Conservation (phyloP, 2,888 invertebrate genomes). For the Eucera pruinosa region DNA sequence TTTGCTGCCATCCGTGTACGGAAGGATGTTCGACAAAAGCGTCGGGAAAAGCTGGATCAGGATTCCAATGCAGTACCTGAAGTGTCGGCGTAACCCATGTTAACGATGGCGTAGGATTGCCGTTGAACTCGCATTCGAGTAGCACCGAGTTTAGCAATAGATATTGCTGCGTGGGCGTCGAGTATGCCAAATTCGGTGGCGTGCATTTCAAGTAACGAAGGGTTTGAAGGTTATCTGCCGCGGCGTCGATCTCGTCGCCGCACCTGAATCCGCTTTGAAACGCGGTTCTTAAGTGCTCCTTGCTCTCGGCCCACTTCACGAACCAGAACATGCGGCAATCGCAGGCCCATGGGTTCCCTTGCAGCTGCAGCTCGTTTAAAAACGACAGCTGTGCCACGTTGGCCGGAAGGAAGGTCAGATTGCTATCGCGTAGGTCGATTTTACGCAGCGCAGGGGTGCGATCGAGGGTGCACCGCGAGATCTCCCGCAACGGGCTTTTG, state of each 20-base stretch:
- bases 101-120: slow-evolving; percentile 91
- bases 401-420: slow-evolving; percentile 89
- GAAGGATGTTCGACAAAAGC: slow-evolving; percentile 88
- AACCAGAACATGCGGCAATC: slow-evolving; percentile 95
- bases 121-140: slow-evolving; percentile 91
- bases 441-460: slow-evolving; percentile 79
- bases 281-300: slow-evolving; percentile 82
- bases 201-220: slow-evolving; percentile 90
- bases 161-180: slow-evolving; percentile 87
- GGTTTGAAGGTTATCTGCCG: slow-evolving; percentile 89
- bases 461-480: slow-evolving; percentile 74
- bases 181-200: slow-evolving; percentile 87
- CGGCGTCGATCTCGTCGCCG: slow-evolving; percentile 77
- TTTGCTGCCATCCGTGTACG: slow-evolving; percentile 86
- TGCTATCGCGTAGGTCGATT: slow-evolving; percentile 86
- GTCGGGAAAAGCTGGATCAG: slow-evolving; percentile 88
- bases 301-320: slow-evolving; percentile 86
- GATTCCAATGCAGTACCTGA: slow-evolving; percentile 91
- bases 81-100: slow-evolving; percentile 94
- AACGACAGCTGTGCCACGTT: slow-evolving; percentile 88
- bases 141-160: slow-evolving; percentile 88
- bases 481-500: slow-evolving; percentile 77
- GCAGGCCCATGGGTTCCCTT: slow-evolving; percentile 93
- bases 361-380: slow-evolving; percentile 88
- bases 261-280: slow-evolving; percentile 88